These are phyloP conservation scores for Ageneiosus marmoratus DNA, from an alignment of 2,113 vertebrate species.

Conservation along the genomic window DNA sequence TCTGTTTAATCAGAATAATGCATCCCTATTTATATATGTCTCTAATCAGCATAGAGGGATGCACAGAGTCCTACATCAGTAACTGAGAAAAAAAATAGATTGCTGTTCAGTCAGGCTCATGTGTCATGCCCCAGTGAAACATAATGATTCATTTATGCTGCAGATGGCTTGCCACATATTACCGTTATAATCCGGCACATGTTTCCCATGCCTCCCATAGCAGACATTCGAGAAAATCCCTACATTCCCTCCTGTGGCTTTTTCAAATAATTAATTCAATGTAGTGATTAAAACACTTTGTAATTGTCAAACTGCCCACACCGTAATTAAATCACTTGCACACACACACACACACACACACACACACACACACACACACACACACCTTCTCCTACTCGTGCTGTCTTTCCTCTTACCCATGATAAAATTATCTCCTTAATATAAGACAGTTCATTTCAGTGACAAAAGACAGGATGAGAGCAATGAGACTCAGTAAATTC, in stretches of 20 bases:
- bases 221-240: conserved; percentile 34
- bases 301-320: conserved; percentile 41
- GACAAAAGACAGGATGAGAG: conserved; percentile 56
- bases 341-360: no score
- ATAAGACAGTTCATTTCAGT: conserved; percentile 62
- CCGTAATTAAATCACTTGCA: conserved; percentile 46
- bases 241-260: conserved; percentile 5
- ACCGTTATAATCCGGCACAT: conserved; percentile 21
- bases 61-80: conserved; percentile 3
- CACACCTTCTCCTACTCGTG: conserved; percentile 16
- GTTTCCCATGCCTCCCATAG: neutral
- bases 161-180: conserved; percentile 22
- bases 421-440: conserved; percentile 52
- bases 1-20: neutral
- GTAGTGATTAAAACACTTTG: conserved; percentile 44
- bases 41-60: neutral
- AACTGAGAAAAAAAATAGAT: conserved; percentile 17
- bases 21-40: neutral
- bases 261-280: conserved; percentile 46
- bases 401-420: conserved; percentile 13
- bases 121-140: conserved; percentile 11
- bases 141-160: conserved; percentile 29
- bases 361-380: no score
- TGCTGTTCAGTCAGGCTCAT: neutral
- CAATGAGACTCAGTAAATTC: conserved; percentile 57